Evolutionary conservation across 2,113 vertebrate species (phyloP), one percentile per base, ranked within the genome.

Genomic region (Gadus chalcogrammus): DNA sequence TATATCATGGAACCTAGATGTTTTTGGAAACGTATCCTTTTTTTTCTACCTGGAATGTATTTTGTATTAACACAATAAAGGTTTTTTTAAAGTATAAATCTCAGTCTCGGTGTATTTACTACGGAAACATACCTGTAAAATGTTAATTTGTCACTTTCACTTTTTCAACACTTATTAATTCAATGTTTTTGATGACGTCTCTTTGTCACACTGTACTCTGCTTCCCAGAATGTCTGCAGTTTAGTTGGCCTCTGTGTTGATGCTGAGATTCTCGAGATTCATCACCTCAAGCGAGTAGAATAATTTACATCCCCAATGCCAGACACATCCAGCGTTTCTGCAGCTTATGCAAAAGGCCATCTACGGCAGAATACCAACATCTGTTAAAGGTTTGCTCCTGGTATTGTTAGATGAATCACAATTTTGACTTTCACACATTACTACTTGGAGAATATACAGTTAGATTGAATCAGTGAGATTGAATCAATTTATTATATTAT

Each of bases 61-160:
- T 87, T 87, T 87, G 68, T 83, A 87, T 85, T 27, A 62, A 62
- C 68, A 79, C 72, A 82, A 87, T 84, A 71, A 88, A 88, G 82
- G 53, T 78, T 68, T 70, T 70, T 84, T 83, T 83, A 60, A 82
- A 67, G 15, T 79, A 78, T 63, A 42, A 16, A 31, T 20, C 18
- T 8, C 31, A 17, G 22, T 64, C 60, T 35, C 24, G 13, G 15
- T 58, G 17, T 17, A 16, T 58, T 16, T 58, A 58, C 3, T 58
- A 48, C 42, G 8, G 9, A 48, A 13, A 48, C 8, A 13, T 48
- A 11, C 31, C 31, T 5, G 42, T 9, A 48, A 48, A 13, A 48
- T 42, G 4, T 42, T 4, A 56, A 56, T 24, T 2, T 2, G 24
- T 24, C 24, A 2, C 24, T 24, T 24, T 24, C 24, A 24, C 53